phyloP scores from a whole-genome alignment of 2,113 vertebrate genomes.

The Pipra filicauda region DNA sequence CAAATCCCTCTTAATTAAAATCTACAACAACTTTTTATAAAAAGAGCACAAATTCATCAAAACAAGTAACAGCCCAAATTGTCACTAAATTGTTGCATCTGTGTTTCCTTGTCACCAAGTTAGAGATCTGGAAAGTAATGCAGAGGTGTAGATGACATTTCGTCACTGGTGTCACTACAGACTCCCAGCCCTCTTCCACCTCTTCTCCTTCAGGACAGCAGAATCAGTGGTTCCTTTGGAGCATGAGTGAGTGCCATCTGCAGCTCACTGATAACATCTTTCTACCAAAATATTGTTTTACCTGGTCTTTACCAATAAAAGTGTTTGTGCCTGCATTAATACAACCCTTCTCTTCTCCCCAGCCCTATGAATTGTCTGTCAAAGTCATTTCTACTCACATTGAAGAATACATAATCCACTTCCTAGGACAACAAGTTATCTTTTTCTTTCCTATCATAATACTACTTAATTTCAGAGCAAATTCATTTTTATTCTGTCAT shows the following conservation, averaged over 20 bases:
- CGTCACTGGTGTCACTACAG: background rate
- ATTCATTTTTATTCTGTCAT: background rate
- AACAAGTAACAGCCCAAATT: background rate
- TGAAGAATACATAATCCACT: background rate
- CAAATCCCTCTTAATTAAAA: slow-evolving; percentile 54
- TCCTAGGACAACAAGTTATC: background rate
- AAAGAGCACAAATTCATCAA: slow-evolving; percentile 12
- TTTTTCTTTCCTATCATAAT: background rate
- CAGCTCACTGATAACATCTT: background rate
- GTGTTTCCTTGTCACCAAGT: background rate
- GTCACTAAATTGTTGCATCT: background rate
- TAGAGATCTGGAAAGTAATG: background rate
- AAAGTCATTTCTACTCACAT: background rate
- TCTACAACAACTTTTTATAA: background rate
- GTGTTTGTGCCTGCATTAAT: background rate
- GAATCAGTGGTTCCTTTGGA: background rate
- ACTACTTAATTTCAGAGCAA: background rate
- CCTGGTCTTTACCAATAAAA: background rate
- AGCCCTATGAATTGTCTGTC: background rate
- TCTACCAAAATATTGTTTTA: background rate
- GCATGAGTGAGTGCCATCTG: background rate
- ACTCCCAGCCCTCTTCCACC: background rate
- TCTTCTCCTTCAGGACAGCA: background rate
- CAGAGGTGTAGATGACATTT: background rate
- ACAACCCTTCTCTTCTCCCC: background rate